Evolutionary conservation across 2,113 vertebrate species (phyloP).

Genomic region (Columbina picui): DNA sequence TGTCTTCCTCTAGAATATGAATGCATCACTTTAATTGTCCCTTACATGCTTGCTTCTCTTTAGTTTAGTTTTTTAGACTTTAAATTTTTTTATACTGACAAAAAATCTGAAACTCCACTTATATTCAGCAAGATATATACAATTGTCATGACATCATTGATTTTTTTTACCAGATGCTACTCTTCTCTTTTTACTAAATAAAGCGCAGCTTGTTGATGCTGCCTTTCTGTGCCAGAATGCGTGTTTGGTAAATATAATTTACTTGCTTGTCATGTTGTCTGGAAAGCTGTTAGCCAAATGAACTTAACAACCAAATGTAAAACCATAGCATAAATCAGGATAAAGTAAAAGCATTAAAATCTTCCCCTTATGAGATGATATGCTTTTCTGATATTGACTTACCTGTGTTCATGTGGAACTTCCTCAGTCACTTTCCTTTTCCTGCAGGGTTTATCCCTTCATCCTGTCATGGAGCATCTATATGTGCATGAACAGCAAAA

Average conservation of each 20-base stretch:
- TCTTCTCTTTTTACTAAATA: neutral
- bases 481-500: neutral
- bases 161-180: neutral
- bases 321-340: neutral
- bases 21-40: neutral
- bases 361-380: neutral
- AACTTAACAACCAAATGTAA: neutral
- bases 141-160: neutral
- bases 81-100: neutral
- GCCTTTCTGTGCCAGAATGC: neutral
- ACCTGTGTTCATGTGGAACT: neutral
- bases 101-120: neutral
- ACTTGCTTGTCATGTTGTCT: neutral
- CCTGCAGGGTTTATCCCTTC: neutral
- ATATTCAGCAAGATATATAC: neutral
- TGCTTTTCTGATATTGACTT: neutral
- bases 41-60: neutral
- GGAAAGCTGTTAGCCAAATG: neutral
- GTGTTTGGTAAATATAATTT: neutral
- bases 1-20: neutral
- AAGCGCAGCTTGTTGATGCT: neutral
- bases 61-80: too few species aligned
- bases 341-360: neutral
- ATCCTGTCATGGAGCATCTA: neutral
- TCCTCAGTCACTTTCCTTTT: neutral